Evolutionary conservation across 2,113 vertebrate species (phyloP), one percentile per base, ranked within the genome.

Genomic region (Gavia stellata): DNA sequence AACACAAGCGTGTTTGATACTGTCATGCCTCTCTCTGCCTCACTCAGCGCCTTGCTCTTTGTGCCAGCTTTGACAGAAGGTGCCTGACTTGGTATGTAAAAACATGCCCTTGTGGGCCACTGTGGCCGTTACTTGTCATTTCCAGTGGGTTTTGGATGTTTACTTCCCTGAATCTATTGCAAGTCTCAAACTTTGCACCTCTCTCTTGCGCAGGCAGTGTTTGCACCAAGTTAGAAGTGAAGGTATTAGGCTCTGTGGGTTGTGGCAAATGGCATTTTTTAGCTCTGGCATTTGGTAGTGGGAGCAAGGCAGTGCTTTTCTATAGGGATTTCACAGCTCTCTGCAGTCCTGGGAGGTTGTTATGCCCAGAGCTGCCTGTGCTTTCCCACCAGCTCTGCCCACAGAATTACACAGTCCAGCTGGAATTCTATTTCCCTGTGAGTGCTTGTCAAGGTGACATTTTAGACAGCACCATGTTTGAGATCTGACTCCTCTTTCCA

Each of bases 251-350:
- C 24, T 92, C 12, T 68, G n/a, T 49, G 26, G 12, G 16, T 33
- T 65, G 36, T 31, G 24, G 31, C 26, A 85, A 84, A 74, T 1
- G 10, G 1, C 12, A 47, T 68, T 75, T 94, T 72, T 86, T 11
- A 28, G 15, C 52, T 63, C 44, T 1, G 4, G 5, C 1, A 0
- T 38, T 42, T 38, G 31, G 24, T 21, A 28, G 9, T 25, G 12
- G 58, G 61, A 74, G 17, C 0, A 1, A 75, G n/a, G 5, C 31
- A 20, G 18, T 12, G 9, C 9, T 66, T 74, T 93, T 45, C 50
- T 16, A 0, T 2, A n/a, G 50, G 26, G 42, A 55, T 75, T 67
- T 74, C 42, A 31, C 40, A 74, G 33, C 23, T 90, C 53, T 73
- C 24, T 68, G 47, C 7, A 36, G 44, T 49, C 45, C 53, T 47